Evolutionary conservation across 2,113 vertebrate species (phyloP), one percentile per base, ranked within the genome.

Genomic region (Mohoua ochrocephala): DNA sequence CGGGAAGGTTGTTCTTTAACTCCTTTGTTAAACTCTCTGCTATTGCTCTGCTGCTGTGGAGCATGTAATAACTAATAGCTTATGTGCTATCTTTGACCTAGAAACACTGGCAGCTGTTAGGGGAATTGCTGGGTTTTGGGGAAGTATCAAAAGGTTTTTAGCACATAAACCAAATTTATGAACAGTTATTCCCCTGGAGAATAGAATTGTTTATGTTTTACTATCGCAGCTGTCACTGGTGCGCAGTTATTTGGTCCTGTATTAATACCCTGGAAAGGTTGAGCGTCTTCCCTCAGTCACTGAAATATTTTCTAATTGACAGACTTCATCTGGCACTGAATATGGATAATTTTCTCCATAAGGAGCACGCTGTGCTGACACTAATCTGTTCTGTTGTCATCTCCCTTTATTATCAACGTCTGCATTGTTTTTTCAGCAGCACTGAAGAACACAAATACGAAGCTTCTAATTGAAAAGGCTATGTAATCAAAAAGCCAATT

Each of bases 401-500:
- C 94, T 97, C 87, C 96, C 95, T 96, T 97, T 94, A 97, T 97
- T 95, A 97, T 95, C 96, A 93, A 73, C 22, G 80, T 57, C 96
- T 95, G 93, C 92, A 69, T 95, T 97, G 92, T 96, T 95, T 95
- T 96, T 71, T 27, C 91, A 23, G 83, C 83, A 57, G 87, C 94
- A 50, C 1, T 30, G 61, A 95, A 54, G 67, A 97, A 95, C 94
- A 95, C 64, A 98, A 93, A 97, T 97, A 96, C 1, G 39, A 91
- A 96, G 96, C 71, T 69, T 91, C 90, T 97, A 98, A 98, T 84
- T 97, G 97, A 96, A 96, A 97, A 97, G 96, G 95, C 93, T 77
- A 97, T 90, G 92, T 92, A 98, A 98, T 97, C 96, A 97, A 97
- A 98, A 97, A 97, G 96, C 80, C 97, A 98, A 98, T 98, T 98